Base-by-base conservation (phyloP, 1,140 invertebrate species). In the Lepidostoma basale region DNA sequence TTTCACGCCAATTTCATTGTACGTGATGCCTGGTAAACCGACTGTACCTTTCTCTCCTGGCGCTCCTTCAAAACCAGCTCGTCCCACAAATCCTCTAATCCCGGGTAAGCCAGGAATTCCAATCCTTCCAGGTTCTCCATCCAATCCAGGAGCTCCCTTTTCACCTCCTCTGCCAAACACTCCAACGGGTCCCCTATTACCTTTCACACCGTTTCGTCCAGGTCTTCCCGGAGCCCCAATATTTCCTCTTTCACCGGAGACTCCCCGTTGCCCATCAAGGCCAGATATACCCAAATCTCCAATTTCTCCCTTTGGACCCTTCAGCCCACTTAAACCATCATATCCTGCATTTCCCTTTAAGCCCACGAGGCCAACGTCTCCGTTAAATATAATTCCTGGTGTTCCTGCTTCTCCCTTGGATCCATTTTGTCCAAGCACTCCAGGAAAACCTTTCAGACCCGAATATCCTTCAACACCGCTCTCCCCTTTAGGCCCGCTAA, bases 401-500 rank as follows among this genome's bases (percentile, higher is more conserved):
- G 72, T 33, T 12, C 67, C 67, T 44, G 14, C 16, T 10, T 75
- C 74, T 69, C 77, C 75, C 72, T 78, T 74, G 63, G 62, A 22
- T 65, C 78, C 58, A 73, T 75, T 73, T 10, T 73, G 2, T 30
- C 80, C 84, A 22, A 70, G 68, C 4, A 73, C 10, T 56, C 84
- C 83, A 20, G 75, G 65, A 20, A 26, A 44, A 14, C 82, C 83
- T 8, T 66, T 59, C 3, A 66, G 54, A 0, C 80, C 80, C 36
- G 74, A 9, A 70, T 14, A 25, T 58, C 56, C 83, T 83, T 26
- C 74, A 73, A 10, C 60, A 26, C 91, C 91, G 3, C 75, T 60
- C 12, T 85, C 83, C 67, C 90, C 91, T 78, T 91, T 89, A 12
- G 83, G 79, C 54, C 91, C 91, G 68, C 84, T 85, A 60, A 85